A percentile compares a stretch with the other conserved stretches of the same genome.
phyloP scores from a whole-genome alignment of 2,797 vertebrate species.

The Morelia viridis region DNA sequence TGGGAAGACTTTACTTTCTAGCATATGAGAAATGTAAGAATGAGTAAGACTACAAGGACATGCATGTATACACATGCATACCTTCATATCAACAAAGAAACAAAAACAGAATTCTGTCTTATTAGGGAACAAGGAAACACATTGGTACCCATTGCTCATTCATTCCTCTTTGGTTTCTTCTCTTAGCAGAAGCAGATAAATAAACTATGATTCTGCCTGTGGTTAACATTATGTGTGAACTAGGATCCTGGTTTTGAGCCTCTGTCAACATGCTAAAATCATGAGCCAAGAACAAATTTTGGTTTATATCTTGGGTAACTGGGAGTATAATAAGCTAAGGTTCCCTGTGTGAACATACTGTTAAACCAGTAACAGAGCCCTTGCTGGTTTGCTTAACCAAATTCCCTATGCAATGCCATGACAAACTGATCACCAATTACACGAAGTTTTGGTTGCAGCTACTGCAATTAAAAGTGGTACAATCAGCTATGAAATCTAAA shows the following conservation, averaged over 20 bases:
- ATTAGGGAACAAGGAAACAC: background rate
- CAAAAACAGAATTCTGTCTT: background rate
- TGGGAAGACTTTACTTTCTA: background rate
- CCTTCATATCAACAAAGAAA: background rate
- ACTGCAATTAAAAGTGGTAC: background rate
- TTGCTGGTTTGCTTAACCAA: background rate
- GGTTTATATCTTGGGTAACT: background rate
- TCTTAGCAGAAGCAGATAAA: background rate
- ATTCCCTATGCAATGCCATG: background rate
- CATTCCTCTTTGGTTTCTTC: background rate
- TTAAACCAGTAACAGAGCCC: background rate
- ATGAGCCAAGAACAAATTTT: background rate
- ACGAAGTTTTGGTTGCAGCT: background rate
- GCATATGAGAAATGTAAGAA: background rate
- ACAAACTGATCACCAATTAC: background rate
- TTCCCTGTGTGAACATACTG: background rate
- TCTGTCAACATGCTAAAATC: background rate
- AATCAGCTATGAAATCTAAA: background rate
- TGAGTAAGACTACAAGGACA: background rate
- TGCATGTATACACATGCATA: background rate
- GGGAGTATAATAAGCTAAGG: background rate
- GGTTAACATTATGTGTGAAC: background rate
- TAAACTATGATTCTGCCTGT: background rate
- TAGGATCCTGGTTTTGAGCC: background rate
- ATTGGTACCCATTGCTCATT: background rate